Evolutionary conservation across 2,113 vertebrate species (phyloP).

Genomic region (Lathamus discolor): DNA sequence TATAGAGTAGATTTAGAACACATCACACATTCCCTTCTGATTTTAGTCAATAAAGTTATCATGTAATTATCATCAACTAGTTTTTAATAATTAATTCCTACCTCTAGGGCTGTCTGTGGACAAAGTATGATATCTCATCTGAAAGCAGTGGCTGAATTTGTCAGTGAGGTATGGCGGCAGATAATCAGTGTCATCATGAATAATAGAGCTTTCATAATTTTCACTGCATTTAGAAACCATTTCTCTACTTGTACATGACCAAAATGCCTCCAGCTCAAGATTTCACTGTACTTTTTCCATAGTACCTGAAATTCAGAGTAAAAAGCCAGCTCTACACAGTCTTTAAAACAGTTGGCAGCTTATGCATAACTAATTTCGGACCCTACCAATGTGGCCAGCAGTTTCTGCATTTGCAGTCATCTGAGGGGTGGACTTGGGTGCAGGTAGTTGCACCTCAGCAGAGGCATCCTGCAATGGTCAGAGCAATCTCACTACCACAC

Average conservation of each 20-base stretch:
- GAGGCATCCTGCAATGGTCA: background rate
- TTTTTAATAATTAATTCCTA: conserved; percentile 79
- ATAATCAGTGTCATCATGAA: conserved; percentile 71
- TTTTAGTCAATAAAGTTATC: conserved; percentile 80
- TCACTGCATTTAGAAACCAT: conserved; percentile 67
- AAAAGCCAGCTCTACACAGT: background rate
- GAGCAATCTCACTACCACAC: background rate
- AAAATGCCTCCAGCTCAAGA: conserved; percentile 57
- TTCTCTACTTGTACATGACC: conserved; percentile 47
- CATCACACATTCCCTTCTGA: background rate
- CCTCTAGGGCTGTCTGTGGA: conserved; percentile 74
- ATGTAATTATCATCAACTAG: conserved; percentile 73
- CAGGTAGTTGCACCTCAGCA: background rate
- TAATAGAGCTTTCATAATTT: conserved; percentile 77
- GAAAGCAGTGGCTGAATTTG: conserved; percentile 52
- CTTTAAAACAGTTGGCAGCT: background rate
- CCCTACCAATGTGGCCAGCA: background rate
- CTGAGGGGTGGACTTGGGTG: background rate
- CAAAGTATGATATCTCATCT: conserved; percentile 55
- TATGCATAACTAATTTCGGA: background rate
- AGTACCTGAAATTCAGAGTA: background rate
- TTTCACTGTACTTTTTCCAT: background rate
- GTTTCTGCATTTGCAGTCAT: background rate
- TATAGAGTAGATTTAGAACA: background rate
- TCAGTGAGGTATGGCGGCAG: conserved; percentile 41